Conservation (phyloP, 2,113 vertebrate genomes). For the Lophius piscatorius region DNA sequence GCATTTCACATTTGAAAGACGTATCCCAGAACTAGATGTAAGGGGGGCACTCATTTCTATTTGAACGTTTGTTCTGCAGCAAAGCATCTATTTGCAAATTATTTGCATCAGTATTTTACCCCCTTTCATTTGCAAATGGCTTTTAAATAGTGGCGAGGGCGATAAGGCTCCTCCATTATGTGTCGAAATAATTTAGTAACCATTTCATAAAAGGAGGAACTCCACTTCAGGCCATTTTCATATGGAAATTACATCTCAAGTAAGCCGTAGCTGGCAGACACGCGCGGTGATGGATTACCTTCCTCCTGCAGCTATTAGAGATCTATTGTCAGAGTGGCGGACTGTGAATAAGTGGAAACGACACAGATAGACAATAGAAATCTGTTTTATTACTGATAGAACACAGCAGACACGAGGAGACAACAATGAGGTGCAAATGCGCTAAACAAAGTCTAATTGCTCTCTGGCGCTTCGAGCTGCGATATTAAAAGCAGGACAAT, state of each 20-base stretch:
- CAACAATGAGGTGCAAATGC: conserved; percentile 22
- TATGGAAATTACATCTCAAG: conserved; percentile 50
- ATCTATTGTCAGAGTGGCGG: conserved; percentile 35
- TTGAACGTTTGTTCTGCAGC: neutral
- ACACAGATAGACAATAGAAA: conserved; percentile 51
- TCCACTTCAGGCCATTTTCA: conserved; percentile 36
- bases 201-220: conserved; percentile 28
- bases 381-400: conserved; percentile 41
- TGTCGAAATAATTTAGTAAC: conserved; percentile 38
- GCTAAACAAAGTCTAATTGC: conserved; percentile 16
- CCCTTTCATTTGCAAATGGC: conserved; percentile 33
- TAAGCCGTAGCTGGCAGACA: conserved; percentile 49
- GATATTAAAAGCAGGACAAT: neutral
- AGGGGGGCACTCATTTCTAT: no score
- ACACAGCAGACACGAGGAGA: conserved; percentile 22
- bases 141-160: conserved; percentile 28
- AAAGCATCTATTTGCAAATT: conserved; percentile 14
- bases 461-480: neutral
- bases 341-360: conserved; percentile 53
- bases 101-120: conserved; percentile 23
- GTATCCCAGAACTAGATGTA: no score
- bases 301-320: conserved; percentile 51
- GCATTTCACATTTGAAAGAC: neutral
- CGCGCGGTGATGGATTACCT: conserved; percentile 48
- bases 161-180: conserved; percentile 33